Base-by-base conservation (phyloP, 2,888 invertebrate species). In the Taenaris catops region DNA sequence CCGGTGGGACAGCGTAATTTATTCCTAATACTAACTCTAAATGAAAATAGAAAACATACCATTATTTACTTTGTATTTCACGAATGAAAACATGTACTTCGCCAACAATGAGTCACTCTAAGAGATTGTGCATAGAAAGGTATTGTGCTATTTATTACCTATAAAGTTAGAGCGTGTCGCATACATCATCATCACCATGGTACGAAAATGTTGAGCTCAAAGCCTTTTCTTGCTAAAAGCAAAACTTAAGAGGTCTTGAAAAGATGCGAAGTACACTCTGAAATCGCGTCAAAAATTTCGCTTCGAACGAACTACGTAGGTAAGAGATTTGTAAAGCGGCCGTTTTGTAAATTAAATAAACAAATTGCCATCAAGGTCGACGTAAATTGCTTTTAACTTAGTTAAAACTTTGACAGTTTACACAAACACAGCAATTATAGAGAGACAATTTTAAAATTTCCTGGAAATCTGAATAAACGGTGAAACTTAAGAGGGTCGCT, bases 171-270 rank as follows among this genome's bases (percentile, higher is more conserved):
- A 8, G 10, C 7, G 25, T 4, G 18, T 25, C 12, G 8, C 14
- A 29, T 9, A 28, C 36, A 26, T 16, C 12, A 8, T 20, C 24
- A 34, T n/a, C 12, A 11, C 2, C 12, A 7, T 7, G 2, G 31
- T 18, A 31, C 26, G 10, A 41, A 21, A 33, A 29, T 18, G 17
- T 28, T 20, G 12, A 16, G 29, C 25, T 34, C 41, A 41, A 41
- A 44, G 32, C 18, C 33, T 34, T 38, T 38, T 34, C 29, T n/a
- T 20, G 24, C 37, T 44, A 32, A 41, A 44, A 37, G 41, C 40
- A 34, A 38, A 41, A 28, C 34, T 27, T 21, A 38, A 41, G 37
- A 32, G 32, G 27, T 19, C 37, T 34, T 37, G 21, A 31, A 35
- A 34, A 41, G 41, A 38, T 24, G 37, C 34, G 23, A 23, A 44